Conservation (phyloP, 2,113 vertebrate species). For the Podilymbus podiceps region DNA sequence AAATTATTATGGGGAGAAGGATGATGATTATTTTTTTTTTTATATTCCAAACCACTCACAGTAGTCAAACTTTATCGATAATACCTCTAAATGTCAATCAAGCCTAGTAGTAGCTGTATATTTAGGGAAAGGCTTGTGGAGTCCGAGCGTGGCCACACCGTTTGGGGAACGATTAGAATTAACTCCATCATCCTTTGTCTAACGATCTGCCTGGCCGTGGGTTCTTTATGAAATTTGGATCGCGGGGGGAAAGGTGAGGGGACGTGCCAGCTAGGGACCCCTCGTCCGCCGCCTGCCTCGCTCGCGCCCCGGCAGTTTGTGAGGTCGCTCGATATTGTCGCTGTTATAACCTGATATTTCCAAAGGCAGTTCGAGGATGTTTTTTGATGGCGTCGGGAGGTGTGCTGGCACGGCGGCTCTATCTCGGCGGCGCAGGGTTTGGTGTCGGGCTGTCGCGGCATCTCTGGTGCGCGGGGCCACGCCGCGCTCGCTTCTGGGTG, state of each 20-base stretch:
- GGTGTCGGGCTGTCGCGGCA: neutral
- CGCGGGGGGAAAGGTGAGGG: neutral
- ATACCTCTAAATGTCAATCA: neutral
- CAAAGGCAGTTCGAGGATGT: neutral
- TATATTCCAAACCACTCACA: fast-evolving
- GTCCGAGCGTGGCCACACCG: neutral
- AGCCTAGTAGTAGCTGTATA: neutral
- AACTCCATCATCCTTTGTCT: neutral
- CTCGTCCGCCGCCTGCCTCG: fast-evolving
- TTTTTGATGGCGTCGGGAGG: neutral
- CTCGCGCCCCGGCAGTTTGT: fast-evolving
- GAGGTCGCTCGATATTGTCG: no score
- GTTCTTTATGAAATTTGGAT: neutral
- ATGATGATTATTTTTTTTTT: neutral
- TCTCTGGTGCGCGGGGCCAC: neutral
- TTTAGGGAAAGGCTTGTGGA: neutral
- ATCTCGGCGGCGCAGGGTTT: neutral
- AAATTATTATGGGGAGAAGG: neutral
- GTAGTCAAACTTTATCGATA: neutral
- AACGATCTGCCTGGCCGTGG: fast-evolving
- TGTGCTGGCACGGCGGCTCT: neutral
- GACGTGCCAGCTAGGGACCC: neutral
- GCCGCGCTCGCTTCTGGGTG: neutral
- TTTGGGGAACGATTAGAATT: neutral
- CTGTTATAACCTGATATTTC: fast-evolving